These are phyloP conservation scores for Pogoniulus pusillus DNA, from an alignment of 2,797 vertebrate species.

Conservation along the genomic window DNA sequence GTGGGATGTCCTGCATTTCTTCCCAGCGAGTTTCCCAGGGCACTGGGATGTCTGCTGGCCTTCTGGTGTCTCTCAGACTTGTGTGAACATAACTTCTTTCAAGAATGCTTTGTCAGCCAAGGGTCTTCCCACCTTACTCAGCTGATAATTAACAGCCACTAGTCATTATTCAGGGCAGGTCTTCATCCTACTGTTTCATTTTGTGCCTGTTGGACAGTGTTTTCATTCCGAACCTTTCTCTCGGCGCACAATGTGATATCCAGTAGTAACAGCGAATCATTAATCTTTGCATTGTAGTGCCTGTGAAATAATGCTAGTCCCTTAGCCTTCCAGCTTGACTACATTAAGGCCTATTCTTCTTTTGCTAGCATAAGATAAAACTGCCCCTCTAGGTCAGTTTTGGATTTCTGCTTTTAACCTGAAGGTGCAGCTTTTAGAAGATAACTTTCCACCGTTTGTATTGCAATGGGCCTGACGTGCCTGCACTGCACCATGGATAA, in stretches of 20 bases:
- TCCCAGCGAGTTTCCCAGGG: constrained; percentile 47
- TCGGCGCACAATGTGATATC: fast-evolving
- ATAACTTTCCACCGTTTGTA: not conserved
- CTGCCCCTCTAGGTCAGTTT: not conserved
- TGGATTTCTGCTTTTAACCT: not conserved
- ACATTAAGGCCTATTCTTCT: not conserved
- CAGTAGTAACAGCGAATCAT: not conserved
- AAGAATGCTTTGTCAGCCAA: not conserved
- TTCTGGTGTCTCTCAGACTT: not conserved
- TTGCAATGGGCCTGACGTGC: not conserved
- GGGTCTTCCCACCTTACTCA: not conserved
- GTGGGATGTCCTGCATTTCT: constrained; percentile 46
- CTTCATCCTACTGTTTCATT: not conserved
- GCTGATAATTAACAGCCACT: not conserved
- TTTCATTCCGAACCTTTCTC: not conserved
- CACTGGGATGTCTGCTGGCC: not conserved
- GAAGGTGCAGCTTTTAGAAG: not conserved
- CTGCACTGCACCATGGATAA: not conserved
- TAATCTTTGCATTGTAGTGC: not conserved
- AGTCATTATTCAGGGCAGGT: not conserved
- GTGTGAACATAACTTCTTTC: not conserved
- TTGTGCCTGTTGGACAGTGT: not conserved
- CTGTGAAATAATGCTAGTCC: not conserved
- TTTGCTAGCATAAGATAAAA: not conserved
- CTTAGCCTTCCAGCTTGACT: not conserved